These are phyloP conservation scores for Drosophila tropicalis DNA, from an alignment of 1,140 invertebrate genomes.

Conservation along the genomic window DNA sequence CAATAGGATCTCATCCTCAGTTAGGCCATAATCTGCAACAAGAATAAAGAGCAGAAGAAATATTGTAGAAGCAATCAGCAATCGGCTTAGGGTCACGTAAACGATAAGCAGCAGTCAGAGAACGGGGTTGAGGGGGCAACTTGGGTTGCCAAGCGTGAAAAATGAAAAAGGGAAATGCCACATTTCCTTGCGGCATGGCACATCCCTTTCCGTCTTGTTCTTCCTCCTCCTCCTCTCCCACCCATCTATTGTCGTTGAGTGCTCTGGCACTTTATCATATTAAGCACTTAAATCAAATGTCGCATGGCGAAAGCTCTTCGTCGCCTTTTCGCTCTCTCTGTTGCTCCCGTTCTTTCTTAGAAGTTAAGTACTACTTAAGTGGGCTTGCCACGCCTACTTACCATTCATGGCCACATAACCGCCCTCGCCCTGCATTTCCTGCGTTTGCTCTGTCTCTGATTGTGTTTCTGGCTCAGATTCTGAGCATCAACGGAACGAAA, in stretches of 20 bases:
- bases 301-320: constrained; percentile 49
- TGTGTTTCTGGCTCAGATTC: constrained; percentile 48
- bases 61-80: constrained; percentile 27
- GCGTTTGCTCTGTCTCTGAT: constrained; percentile 40
- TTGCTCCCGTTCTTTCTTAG: constrained; percentile 28
- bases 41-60: constrained; percentile 6
- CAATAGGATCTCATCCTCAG: constrained; percentile 94
- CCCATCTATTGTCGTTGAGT: constrained; percentile 52
- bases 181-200: constrained; percentile 50
- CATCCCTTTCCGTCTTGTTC: constrained; percentile 23
- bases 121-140: not conserved
- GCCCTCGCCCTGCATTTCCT: constrained; percentile 48
- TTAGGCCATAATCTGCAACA: constrained; percentile 89
- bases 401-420: constrained; percentile 75
- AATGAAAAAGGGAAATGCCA: constrained; percentile 80
- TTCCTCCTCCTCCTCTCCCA: constrained; percentile 28
- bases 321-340: not conserved
- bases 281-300: constrained; percentile 79
- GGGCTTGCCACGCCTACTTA: constrained; percentile 59
- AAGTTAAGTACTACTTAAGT: constrained; percentile 56
- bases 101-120: constrained; percentile 52
- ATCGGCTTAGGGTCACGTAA: constrained; percentile 72
- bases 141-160: constrained; percentile 76
- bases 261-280: constrained; percentile 77
- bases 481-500: constrained; percentile 31